Conservation (phyloP, 1,140 invertebrate genomes). For the Leptopilina clavipes region DNA sequence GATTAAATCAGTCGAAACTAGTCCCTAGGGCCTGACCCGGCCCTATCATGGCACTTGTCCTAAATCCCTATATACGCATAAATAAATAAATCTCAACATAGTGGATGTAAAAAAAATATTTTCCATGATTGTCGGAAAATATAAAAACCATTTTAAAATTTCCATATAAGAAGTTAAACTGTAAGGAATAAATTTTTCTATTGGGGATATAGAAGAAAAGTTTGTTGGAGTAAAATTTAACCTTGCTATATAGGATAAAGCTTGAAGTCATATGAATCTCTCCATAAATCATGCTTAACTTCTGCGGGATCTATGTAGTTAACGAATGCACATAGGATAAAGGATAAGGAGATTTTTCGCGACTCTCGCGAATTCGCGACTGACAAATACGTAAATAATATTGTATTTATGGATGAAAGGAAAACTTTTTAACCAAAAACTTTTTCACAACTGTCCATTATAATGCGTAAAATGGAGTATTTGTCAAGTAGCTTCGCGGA, state of each 20-base stretch:
- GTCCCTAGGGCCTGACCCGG: no score
- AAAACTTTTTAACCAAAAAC: neutral
- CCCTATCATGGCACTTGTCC: no score
- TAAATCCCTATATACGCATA: no score
- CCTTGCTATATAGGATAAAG: slow-evolving; percentile 22
- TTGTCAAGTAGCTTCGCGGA: neutral
- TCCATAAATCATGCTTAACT: slow-evolving; percentile 32
- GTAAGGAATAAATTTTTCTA: slow-evolving; percentile 22
- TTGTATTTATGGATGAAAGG: neutral
- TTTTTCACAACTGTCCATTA: slow-evolving; percentile 10
- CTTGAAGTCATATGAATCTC: slow-evolving; percentile 24
- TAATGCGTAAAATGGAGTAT: slow-evolving; percentile 1
- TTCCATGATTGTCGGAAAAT: neutral
- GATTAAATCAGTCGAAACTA: no score
- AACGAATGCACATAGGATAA: slow-evolving; percentile 33
- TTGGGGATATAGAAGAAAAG: slow-evolving; percentile 18
- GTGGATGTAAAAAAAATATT: neutral
- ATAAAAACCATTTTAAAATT: neutral
- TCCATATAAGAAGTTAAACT: slow-evolving; percentile 32
- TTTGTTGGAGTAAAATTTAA: slow-evolving; percentile 18
- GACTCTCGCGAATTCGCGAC: neutral
- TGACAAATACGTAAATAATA: slow-evolving; percentile 32
- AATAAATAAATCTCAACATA: no score
- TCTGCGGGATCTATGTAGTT: slow-evolving; percentile 18
- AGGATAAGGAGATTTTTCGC: slow-evolving; percentile 28